Conservation (phyloP, 2,113 vertebrate species). For the Bambusicola thoracicus region DNA sequence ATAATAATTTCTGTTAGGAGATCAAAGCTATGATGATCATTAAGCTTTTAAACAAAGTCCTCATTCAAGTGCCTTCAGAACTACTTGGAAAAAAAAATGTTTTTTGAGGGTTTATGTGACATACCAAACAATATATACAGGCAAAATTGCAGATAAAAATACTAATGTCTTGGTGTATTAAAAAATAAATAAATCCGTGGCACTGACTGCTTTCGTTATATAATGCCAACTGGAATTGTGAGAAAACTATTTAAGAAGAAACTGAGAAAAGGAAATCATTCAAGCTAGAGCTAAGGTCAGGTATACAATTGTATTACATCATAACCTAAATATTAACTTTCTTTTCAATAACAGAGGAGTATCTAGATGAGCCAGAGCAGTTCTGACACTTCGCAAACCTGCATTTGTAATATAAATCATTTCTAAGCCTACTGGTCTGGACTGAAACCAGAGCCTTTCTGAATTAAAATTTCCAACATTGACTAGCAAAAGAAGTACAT, state of each 20-base stretch:
- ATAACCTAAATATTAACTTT: background rate
- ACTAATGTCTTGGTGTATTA: background rate
- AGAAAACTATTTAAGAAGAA: background rate
- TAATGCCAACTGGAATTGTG: background rate
- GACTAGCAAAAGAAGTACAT: background rate
- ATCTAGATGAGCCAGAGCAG: background rate
- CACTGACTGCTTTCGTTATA: background rate
- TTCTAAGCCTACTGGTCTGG: background rate
- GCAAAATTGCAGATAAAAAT: background rate
- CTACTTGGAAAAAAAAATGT: background rate
- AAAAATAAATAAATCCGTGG: background rate
- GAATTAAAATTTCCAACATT: background rate
- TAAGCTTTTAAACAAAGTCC: background rate
- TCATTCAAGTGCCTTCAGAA: background rate
- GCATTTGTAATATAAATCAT: background rate
- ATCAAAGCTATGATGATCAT: background rate
- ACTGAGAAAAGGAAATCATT: background rate
- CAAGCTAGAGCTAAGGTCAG: background rate
- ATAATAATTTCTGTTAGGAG: background rate
- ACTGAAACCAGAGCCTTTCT: background rate
- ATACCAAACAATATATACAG: background rate
- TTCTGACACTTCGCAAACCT: background rate
- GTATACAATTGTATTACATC: background rate
- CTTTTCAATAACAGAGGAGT: background rate
- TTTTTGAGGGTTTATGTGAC: background rate